Evolutionary conservation across 2,113 vertebrate genomes (phyloP), one percentile per base, ranked within the genome.

Genomic region (Anoura caudifer): DNA sequence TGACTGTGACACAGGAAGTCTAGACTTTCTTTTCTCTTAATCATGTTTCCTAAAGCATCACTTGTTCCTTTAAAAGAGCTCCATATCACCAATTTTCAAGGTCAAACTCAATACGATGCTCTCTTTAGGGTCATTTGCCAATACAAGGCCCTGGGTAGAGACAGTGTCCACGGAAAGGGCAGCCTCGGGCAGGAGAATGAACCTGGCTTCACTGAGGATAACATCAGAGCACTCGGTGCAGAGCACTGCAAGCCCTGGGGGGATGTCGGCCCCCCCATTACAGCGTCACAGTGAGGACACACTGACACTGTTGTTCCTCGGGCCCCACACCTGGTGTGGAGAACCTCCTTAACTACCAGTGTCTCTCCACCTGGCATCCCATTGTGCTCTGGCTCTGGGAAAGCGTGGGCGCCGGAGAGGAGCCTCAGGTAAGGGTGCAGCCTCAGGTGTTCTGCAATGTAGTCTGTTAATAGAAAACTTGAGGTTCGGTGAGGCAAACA

Each of bases 391-490:
- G 85, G 61, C 61, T 65, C 76, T 10, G 43, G 13, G 80, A 69
- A 50, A 12, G 24, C 0, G 0, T 2, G 15, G 12, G 36, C 19
- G 5, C 59, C 50, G 3, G 3, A 28, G 59, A 61, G 69, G 38
- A 54, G 15, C 50, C 19, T 43, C 14, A 7, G 8, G 26, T 38
- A 4, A 56, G 41, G 50, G 22, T 36, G 4, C 19, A 38, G 52
- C 50, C 61, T 50, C 75, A 0, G 15, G 36, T 59, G 5, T 47
- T 38, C 52, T 72, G 31, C 45, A 63, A 17, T 36, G 28, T 0
- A 2, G 52, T 12, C 10, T 75, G 4, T n/a, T 65, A 36, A 4
- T 26, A 76, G 87, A 65, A 76, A 47, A 0, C 4, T 0, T 41
- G 52, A 72, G 52, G 11, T 61, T 67, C 70, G 31, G 31, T 47